Percentiles rank a stretch among this genome's conserved stretches.
phyloP scores from a whole-genome alignment of 2,888 invertebrate species.

The Timema cristinae region DNA sequence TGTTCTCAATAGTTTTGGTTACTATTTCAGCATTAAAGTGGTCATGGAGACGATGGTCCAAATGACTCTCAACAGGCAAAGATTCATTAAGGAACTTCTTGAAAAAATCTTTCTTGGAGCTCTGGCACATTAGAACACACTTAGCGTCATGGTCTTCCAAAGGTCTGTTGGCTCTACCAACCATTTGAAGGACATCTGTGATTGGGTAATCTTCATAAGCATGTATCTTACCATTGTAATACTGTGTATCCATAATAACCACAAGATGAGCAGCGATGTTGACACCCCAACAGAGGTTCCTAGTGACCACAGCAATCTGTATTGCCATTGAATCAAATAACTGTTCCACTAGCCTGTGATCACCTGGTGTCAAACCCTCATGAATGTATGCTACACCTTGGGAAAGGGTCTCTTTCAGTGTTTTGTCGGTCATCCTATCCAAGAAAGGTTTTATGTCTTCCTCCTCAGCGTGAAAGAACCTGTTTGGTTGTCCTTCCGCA shows the following conservation, averaged over 20 bases:
- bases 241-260: slow-evolving; percentile 95
- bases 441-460: slow-evolving; percentile 86
- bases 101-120: slow-evolving; percentile 97
- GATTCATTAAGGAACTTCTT: slow-evolving; percentile 97
- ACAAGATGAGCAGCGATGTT: slow-evolving; percentile 90
- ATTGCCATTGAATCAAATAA: slow-evolving; percentile 91
- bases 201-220: slow-evolving; percentile 97
- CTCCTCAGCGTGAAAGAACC: slow-evolving; percentile 86
- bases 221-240: slow-evolving; percentile 71
- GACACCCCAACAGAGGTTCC: slow-evolving; percentile 90
- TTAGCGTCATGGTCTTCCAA: slow-evolving; percentile 88
- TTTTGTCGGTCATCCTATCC: slow-evolving; percentile 83
- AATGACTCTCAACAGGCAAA: slow-evolving; percentile 93
- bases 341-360: slow-evolving; percentile 88
- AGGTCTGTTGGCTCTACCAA: slow-evolving; percentile 93
- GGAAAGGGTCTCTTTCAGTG: slow-evolving; percentile 83
- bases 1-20: slow-evolving; percentile 99
- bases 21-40: slow-evolving; percentile 99
- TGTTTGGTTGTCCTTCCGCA: slow-evolving; percentile 77
- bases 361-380: slow-evolving; percentile 82
- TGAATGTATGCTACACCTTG: slow-evolving; percentile 98
- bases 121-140: slow-evolving; percentile 94
- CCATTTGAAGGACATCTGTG: slow-evolving; percentile 96
- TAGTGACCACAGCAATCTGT: slow-evolving; percentile 86
- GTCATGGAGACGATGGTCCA: slow-evolving; percentile 97